A percentile compares a stretch with the other conserved stretches of the same genome.
These are phyloP conservation scores for Chrysogorgia sp. DNA, from an alignment of 92 coral and sea anemone genomes.

Conservation along the genomic window DNA sequence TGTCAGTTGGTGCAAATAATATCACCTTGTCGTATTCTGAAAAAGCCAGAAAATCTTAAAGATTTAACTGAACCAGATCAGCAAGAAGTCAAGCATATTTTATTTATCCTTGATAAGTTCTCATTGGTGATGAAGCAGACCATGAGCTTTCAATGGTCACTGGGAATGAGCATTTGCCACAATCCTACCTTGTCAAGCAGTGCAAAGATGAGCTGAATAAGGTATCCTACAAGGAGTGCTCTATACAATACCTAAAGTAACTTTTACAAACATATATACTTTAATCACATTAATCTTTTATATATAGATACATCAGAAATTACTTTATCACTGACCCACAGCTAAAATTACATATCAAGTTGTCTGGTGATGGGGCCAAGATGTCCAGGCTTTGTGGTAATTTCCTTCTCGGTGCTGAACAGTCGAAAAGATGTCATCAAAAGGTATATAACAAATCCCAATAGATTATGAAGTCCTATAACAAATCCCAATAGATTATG, in stretches of 20 bases:
- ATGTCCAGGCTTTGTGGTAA: too few relatives aligned
- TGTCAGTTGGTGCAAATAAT: neutral
- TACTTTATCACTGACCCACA: neutral
- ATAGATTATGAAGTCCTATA: too few relatives aligned
- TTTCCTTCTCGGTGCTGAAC: too few relatives aligned
- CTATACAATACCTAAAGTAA: too few relatives aligned
- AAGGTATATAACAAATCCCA: too few relatives aligned
- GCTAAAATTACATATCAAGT: neutral
- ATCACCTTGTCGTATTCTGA: neutral
- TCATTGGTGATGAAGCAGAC: constrained; percentile 5
- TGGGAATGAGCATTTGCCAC: neutral
- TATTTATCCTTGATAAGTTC: constrained; percentile 2
- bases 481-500: too few relatives aligned
- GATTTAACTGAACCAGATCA: neutral
- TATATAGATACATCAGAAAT: constrained; percentile 1
- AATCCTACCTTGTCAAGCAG: neutral
- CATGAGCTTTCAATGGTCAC: constrained; percentile 1
- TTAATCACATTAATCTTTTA: neutral
- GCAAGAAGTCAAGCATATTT: too few relatives aligned
- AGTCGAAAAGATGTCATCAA: too few relatives aligned
- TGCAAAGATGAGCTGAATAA: constrained; percentile 12
- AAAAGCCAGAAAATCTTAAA: neutral
- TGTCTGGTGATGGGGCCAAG: too few relatives aligned
- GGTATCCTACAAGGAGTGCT: neutral
- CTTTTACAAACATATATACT: too few relatives aligned